Evolutionary conservation across 2,797 vertebrate species (phyloP), one percentile per base, ranked within the genome.

Genomic region (Crypturellus tataupa): DNA sequence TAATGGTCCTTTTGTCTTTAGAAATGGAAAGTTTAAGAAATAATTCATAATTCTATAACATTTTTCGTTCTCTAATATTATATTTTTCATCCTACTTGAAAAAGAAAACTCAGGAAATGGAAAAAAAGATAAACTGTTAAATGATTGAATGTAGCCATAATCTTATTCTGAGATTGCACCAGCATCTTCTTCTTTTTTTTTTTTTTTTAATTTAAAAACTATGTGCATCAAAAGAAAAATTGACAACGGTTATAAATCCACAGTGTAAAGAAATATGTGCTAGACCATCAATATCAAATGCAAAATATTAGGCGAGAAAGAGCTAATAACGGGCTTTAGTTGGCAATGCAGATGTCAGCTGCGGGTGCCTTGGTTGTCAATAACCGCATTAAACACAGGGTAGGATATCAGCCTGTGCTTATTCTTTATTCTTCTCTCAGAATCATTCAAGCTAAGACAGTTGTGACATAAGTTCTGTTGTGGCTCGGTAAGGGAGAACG

Each of bases 321-420:
- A 89, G 53, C 79, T 95, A 93, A 94, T 95, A 85, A 94, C 78
- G 87, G 88, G 79, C 78, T 97, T 96, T 80, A 29, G 11, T 64
- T 96, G 86, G 81, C 89, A 96, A 95, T 96, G 94, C 96, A 97
- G 93, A 95, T 97, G 96, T 97, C 96, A 96, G 93, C 93, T 95
- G 93, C 80, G 94, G 62, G 67, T 93, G 85, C 87, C 92, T 93
- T 93, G 92, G 87, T 96, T 93, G 91, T 96, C 95, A 96, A 58
- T 92, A 94, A 89, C 92, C 89, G 72, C 8, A 21, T 80, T 95
- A 94, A 96, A 93, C 89, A 93, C 60, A 80, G 93, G 77, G 89
- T 96, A 92, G 95, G 93, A 76, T 96, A 94, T 95, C 90, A 96
- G 91, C 44, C 80, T 81, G 62, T 80, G 71, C 75, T 90, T 80